Conservation (phyloP, 2,113 vertebrate species). For the Okapia johnstoni region DNA sequence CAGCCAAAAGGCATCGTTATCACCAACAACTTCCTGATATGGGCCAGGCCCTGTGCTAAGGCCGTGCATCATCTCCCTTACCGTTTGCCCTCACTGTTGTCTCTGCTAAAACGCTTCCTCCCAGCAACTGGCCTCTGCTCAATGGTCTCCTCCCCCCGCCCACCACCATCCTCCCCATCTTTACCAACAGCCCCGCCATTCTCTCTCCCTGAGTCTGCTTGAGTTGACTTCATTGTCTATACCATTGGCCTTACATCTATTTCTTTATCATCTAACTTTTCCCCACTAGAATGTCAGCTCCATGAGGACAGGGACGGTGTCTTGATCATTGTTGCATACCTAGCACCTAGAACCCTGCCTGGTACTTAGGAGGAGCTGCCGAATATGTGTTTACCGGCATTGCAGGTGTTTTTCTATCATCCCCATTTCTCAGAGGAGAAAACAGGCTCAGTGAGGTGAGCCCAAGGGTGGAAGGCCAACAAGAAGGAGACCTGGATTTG, state of each 20-base stretch:
- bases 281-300: background rate
- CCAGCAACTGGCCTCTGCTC: background rate
- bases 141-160: background rate
- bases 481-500: background rate
- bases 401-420: background rate
- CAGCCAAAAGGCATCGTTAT: background rate
- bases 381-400: background rate
- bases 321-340: background rate
- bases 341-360: background rate
- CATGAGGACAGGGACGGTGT: background rate
- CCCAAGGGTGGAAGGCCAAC: background rate
- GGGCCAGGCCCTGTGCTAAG: background rate
- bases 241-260: background rate
- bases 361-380: no score
- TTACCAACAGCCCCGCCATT: accelerated
- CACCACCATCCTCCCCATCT: background rate
- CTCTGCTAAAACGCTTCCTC: background rate
- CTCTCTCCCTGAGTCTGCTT: background rate
- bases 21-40: background rate
- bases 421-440: background rate
- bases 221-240: background rate
- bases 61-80: background rate
- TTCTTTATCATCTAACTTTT: background rate
- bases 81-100: background rate
- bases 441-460: background rate